Percentiles rank a stretch among this genome's conserved stretches.
Evolutionary conservation across 1,140 invertebrate genomes (phyloP).

Genomic region (Carcinoscorpius rotundicauda): DNA sequence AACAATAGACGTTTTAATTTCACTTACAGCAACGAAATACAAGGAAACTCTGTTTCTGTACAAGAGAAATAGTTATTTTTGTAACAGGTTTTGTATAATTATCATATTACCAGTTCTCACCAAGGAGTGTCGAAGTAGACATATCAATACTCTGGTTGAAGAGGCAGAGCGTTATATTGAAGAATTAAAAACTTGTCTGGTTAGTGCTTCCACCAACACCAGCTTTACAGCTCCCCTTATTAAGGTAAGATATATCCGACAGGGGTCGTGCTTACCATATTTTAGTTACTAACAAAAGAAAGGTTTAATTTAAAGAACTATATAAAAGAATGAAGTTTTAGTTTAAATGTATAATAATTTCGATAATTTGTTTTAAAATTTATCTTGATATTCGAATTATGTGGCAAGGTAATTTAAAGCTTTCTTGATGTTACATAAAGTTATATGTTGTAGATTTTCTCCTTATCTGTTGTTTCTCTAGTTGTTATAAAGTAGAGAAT

Average conservation of each 20-base stretch:
- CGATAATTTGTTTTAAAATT: background rate
- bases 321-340: background rate
- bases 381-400: no score
- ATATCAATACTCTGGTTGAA: slow-evolving; percentile 53
- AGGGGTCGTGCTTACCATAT: background rate
- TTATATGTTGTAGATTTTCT: background rate
- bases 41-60: no score
- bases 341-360: background rate
- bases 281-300: background rate
- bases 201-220: slow-evolving; percentile 24
- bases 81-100: background rate
- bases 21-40: no score
- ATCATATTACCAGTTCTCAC: slow-evolving; percentile 26
- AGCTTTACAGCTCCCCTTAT: slow-evolving; percentile 7
- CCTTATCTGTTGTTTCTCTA: background rate
- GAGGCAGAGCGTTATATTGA: slow-evolving; percentile 53
- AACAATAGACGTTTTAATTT: no score
- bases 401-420: no score
- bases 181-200: slow-evolving; percentile 30
- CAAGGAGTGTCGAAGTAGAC: slow-evolving; percentile 26
- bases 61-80: background rate
- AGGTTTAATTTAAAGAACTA: background rate
- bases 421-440: no score
- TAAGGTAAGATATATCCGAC: slow-evolving; percentile 7
- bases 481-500: background rate